A percentile compares a stretch with the other conserved stretches of the same genome.
Conservation (phyloP, 1,140 invertebrate genomes). For the Elysia chlorotica region DNA sequence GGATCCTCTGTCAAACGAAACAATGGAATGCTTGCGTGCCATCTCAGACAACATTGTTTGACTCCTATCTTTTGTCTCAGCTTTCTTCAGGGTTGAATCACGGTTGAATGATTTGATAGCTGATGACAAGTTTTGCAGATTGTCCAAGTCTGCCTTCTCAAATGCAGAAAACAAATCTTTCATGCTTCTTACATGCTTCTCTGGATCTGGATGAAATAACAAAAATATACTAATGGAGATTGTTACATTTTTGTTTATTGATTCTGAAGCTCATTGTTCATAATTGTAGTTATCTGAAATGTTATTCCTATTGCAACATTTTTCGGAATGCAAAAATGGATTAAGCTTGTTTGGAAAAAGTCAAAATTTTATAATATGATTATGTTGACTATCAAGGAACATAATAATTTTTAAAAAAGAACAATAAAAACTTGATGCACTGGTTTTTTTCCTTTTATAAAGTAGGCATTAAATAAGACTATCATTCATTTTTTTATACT, state of each 20-base stretch:
- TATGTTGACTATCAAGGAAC: too few species aligned
- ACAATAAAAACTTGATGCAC: too few species aligned
- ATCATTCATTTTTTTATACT: too few species aligned
- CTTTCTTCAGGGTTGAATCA: slow-evolving; percentile 24
- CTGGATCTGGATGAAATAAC: neutral
- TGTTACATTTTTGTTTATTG: neutral
- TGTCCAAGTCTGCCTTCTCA: slow-evolving; percentile 37
- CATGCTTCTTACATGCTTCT: slow-evolving; percentile 16
- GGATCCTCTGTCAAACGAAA: slow-evolving; percentile 30
- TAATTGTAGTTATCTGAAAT: too few species aligned
- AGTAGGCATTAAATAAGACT: too few species aligned
- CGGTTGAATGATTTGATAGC: slow-evolving; percentile 37
- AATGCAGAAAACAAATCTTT: slow-evolving; percentile 41
- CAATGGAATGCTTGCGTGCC: slow-evolving; percentile 32
- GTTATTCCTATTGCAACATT: too few species aligned
- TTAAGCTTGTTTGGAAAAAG: too few species aligned
- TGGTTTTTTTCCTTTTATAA: too few species aligned
- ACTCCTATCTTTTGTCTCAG: slow-evolving; percentile 32
- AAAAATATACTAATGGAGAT: neutral
- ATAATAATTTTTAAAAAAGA: too few species aligned
- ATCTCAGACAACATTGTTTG: slow-evolving; percentile 16
- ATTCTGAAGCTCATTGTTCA: too few species aligned
- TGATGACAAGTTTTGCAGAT: slow-evolving; percentile 27
- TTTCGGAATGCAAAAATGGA: neutral
- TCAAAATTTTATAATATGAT: too few species aligned